A percentile compares a stretch with the other conserved stretches of the same genome.
These are phyloP conservation scores for Drosophila suzukii DNA, from an alignment of 1,140 invertebrate genomes.

Conservation along the genomic window DNA sequence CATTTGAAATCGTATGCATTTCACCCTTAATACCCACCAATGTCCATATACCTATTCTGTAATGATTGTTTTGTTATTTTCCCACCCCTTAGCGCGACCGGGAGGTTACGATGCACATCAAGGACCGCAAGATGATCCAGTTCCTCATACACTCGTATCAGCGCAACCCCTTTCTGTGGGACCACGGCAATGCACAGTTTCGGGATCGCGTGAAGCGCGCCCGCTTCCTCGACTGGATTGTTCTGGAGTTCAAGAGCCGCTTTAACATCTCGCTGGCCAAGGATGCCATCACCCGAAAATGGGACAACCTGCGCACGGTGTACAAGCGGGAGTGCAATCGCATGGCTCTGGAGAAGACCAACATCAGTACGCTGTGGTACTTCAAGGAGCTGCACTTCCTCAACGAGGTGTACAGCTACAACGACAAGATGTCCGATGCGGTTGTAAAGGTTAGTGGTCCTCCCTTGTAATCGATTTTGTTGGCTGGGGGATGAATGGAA, in stretches of 20 bases:
- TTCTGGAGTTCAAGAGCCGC: conserved; percentile 74
- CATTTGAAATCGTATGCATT: background rate
- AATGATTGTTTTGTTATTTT: background rate
- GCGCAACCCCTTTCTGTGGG: conserved; percentile 78
- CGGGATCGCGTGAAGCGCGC: conserved; percentile 73
- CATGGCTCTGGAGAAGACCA: conserved; percentile 78
- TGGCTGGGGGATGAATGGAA: background rate
- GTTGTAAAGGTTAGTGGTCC: conserved; percentile 65
- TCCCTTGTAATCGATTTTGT: background rate
- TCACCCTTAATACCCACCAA: conserved; percentile 7
- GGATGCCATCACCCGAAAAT: conserved; percentile 79
- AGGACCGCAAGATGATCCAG: conserved; percentile 82
- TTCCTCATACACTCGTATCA: conserved; percentile 80
- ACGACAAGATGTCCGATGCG: conserved; percentile 77
- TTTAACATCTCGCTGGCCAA: conserved; percentile 77
- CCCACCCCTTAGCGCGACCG: conserved; percentile 50
- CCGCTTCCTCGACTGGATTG: conserved; percentile 79
- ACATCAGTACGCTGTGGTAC: conserved; percentile 79
- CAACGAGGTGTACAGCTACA: conserved; percentile 80
- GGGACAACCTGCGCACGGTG: conserved; percentile 80
- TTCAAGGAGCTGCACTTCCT: conserved; percentile 80
- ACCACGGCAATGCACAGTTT: conserved; percentile 78
- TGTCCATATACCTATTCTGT: background rate
- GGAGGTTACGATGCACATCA: conserved; percentile 77
- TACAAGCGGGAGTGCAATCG: conserved; percentile 83